Evolutionary conservation across 2,888 invertebrate species (phyloP), one percentile per base, ranked within the genome.

Genomic region (Archips crataeganus): DNA sequence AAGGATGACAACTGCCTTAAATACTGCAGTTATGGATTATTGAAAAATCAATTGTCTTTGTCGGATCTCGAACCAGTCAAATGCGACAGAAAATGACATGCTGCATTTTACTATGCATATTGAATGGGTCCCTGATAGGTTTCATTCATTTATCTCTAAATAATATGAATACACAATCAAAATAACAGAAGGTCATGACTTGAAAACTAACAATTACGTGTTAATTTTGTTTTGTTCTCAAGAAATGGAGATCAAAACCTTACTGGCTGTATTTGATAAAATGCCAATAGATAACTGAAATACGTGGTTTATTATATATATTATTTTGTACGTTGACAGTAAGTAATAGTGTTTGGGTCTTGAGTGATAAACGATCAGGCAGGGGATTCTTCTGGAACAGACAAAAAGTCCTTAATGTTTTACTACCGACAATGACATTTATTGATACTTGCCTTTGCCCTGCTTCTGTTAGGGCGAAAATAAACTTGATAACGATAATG

Each of bases 401-500:
- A 54, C 54, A 9, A 23, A 54, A 54, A 54, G 54, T 54, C 15
- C 54, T 54, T 54, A 54, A 54, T 54, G 9, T 54, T 54, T 54
- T 54, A 54, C 54, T 54, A 54, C 23, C 54, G 15, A 54, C 54
- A 54, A 54, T 54, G 54, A 54, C 54, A 54, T 54, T 54, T 54
- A 54, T 54, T 54, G 54, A 23, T 54, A 23, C 54, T 54, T 54
- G 15, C 54, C 54, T 54, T 8, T 54, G 54, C 23, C 23, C 23
- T 57, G 9, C 32, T 15, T 2, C 23, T 11, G 4, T 32, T 32
- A 1, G 57, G 32, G 32, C 32, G 10, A 32, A 57, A 32, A 57
- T 57, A 57, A 57, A 57, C 32, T 57, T 32, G 57, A 57, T 23
- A 32, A 57, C 32, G 57, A 57, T 57, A 32, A 32, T 32, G 57